Evolutionary conservation across 2,797 vertebrate species (phyloP), one percentile per base, ranked within the genome.

Genomic region (Eulemur rubriventer): DNA sequence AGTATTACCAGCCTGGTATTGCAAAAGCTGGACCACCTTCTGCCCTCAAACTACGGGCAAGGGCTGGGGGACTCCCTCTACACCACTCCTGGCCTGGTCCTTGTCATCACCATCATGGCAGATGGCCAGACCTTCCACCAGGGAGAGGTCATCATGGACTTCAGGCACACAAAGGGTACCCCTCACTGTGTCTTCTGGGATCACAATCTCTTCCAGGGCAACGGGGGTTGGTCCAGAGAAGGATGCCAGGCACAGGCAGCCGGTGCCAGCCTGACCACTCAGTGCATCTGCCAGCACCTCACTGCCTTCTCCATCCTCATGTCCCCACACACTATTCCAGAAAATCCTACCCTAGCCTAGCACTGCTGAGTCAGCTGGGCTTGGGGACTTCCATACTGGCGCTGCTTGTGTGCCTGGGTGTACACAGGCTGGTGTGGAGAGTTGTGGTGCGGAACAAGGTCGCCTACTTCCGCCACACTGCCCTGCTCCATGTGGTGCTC

Each of bases 131-230:
- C 94, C 70, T 52, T 97, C 65, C 80, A 52, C 18, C 41, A 96
- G 82, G 94, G 67, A 12, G 76, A 97, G 18, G 81, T 98, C n/a
- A 84, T 96, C 87, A 96, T 98, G 93, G 92, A 98, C 86, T 98
- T 97, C 26, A 94, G 88, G 94, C 81, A 52, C 70, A 79, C 12
- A 35, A 57, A 57, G 3, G 50, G 65, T 24, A 85, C 95, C 33
- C 96, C 98, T 7, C 98, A 98, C 57, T 99, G 99, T n/a, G 99
- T 99, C 69, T 99, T 99, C 97, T 99, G 99, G 99, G 98, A 99
- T 92, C 99, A 99, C 65, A 79, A 16, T 6, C 98, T 99, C 72
- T 98, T 98, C 30, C 75, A 97, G 1, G 97, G 88, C 2, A 22
- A 35, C 0, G 99, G 99, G 1, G 99, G 98, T 57, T 99, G 99